Evolutionary conservation across 2,797 vertebrate species (phyloP).

Genomic region (Capromys pilorides): DNA sequence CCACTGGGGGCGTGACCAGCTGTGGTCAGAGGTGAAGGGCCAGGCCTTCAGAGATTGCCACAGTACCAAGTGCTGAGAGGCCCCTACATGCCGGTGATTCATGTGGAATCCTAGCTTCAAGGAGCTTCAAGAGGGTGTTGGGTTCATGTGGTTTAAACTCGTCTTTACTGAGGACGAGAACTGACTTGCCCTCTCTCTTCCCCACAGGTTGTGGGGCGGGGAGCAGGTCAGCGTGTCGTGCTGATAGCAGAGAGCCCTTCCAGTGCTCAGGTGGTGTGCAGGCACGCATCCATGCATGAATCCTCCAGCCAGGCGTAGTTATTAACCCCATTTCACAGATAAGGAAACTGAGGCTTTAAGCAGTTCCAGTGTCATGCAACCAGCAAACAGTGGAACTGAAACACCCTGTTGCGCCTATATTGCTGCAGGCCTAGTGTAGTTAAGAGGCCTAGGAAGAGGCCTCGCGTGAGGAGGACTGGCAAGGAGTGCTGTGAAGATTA

Average conservation of each 20-base stretch:
- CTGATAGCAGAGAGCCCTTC: background rate
- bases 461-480: background rate
- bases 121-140: conserved; percentile 17
- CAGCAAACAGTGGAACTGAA: background rate
- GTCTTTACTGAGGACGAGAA: conserved; percentile 31
- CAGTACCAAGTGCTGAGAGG: background rate
- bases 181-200: conserved; percentile 51
- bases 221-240: background rate
- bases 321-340: background rate
- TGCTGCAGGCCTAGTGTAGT: background rate
- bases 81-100: conserved; percentile 41
- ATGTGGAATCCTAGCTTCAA: conserved; percentile 17
- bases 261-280: background rate
- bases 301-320: background rate
- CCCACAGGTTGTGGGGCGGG: background rate
- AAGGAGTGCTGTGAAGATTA: background rate
- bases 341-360: background rate
- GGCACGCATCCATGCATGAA: background rate
- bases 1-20: background rate
- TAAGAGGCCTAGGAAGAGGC: background rate
- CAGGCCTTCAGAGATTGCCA: background rate
- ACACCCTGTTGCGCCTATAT: background rate
- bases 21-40: background rate
- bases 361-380: background rate
- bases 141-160: conserved; percentile 40